Base-by-base conservation (phyloP, 2,888 invertebrate genomes). In the Caradrina kadenii region DNA sequence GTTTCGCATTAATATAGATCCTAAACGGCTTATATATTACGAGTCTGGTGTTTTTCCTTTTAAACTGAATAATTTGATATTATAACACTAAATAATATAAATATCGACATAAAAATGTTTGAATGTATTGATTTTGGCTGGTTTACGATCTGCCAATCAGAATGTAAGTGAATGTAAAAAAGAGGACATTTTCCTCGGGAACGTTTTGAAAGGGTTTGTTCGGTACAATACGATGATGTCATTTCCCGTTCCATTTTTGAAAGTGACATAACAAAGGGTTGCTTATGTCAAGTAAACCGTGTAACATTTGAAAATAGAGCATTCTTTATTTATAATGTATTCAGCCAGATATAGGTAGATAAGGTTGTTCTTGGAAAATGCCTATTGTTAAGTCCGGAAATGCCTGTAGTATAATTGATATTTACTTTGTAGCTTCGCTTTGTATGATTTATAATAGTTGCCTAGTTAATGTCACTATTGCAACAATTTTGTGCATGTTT, bases 1-100 rank as follows among this genome's bases (percentile, higher is more conserved):
- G 61, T 61, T 79, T 69, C 69, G 56, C 73, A 72, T 82, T 78
- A 72, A 68, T 62, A 69, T 52, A 55, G 45, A 68, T 67, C 45
- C 21, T 19, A 17, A 63, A 63, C 42, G 54, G 31, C 50, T 60
- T 63, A 65, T 69, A 78, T 60, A 59, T 68, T 52, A 48, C 19
- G 13, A 31, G 59, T 15, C 22, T 49, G 72, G 62, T 69, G 60
- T 56, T 71, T 69, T 69, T 69, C 53, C 48, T 53, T 55, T 22
- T n/a, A 45, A 73, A 49, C 54, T 65, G 53, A 54, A n/a, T 26
- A 45, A 19, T 11, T 42, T 59, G n/a, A 45, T 55, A 61, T 26
- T 49, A 13, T 45, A 17, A 17, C 61, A 54, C 15, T 67, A 63
- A 39, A 26, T 60, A 22, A 54, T 63, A 26, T 54, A 72, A 69